These are phyloP conservation scores for Danio tinwini DNA, from an alignment of 2,797 vertebrate genomes.

Conservation along the genomic window DNA sequence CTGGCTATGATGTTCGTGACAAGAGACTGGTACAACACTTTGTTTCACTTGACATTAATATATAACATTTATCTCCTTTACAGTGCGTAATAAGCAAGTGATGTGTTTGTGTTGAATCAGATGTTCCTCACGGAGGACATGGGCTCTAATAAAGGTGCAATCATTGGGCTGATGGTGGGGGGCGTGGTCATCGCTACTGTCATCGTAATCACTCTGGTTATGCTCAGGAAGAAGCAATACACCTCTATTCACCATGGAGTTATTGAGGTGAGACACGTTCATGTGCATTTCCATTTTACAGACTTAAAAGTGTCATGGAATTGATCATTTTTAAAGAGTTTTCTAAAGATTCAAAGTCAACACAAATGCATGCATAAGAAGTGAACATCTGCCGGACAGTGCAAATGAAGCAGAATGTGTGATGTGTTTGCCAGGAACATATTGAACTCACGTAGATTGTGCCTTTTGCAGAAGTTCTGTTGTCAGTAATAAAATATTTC, in stretches of 20 bases:
- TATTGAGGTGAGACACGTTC: constrained; percentile 85
- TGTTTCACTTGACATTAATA: background rate
- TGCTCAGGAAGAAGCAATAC: constrained; percentile 99
- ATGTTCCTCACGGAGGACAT: constrained; percentile 97
- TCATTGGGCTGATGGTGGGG: constrained; percentile 98
- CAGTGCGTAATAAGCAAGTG: background rate
- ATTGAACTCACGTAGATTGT: too few species aligned
- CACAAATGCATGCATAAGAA: too few species aligned
- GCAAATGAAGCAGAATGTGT: too few species aligned
- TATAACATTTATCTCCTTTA: background rate
- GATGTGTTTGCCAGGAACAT: too few species aligned
- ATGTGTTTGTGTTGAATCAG: constrained; percentile 68
- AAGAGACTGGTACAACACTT: constrained; percentile 85
- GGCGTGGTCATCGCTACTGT: constrained; percentile 98
- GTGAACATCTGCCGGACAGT: too few species aligned
- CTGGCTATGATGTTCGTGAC: constrained; percentile 95
- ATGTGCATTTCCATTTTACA: background rate
- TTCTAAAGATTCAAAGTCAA: too few species aligned
- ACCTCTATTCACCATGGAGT: constrained; percentile 98
- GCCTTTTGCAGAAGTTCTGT: background rate
- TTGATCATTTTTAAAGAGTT: too few species aligned
- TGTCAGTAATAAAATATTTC: background rate
- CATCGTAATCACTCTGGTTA: constrained; percentile 98
- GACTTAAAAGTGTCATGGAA: too few species aligned
- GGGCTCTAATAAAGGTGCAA: constrained; percentile 96